A percentile compares a stretch with the other conserved stretches of the same genome.
Conservation (phyloP, 2,888 invertebrate species). For the Cybosia mesomella region DNA sequence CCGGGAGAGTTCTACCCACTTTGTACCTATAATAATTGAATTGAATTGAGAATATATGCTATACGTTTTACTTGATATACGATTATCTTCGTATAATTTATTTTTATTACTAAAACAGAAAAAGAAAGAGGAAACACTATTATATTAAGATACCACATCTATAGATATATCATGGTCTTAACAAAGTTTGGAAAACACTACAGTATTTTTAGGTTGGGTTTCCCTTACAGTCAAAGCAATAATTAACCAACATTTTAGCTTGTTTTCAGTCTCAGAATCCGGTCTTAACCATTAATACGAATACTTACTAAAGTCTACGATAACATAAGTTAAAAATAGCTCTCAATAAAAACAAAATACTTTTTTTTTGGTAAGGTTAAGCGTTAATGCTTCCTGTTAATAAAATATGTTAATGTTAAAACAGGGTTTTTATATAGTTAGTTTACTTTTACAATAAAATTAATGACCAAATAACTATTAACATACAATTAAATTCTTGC, state of each 20-base stretch:
- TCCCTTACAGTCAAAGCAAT: too few relatives aligned
- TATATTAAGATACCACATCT: too few relatives aligned
- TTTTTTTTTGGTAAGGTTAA: neutral
- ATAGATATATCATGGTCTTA: too few relatives aligned
- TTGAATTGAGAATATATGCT: too few relatives aligned
- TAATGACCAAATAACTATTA: neutral
- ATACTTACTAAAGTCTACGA: neutral
- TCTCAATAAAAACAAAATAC: neutral
- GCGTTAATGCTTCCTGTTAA: neutral
- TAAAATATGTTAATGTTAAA: neutral
- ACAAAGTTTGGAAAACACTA: too few relatives aligned
- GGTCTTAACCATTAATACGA: neutral
- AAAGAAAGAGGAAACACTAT: too few relatives aligned
- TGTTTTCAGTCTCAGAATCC: neutral
- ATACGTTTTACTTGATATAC: too few relatives aligned
- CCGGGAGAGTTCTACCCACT: too few relatives aligned
- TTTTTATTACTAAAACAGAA: too few relatives aligned
- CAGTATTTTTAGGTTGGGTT: too few relatives aligned
- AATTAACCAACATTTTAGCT: neutral
- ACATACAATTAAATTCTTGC: neutral
- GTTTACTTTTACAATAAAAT: neutral
- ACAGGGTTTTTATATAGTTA: neutral
- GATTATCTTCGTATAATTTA: too few relatives aligned
- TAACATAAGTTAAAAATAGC: neutral
- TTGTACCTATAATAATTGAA: too few relatives aligned